These are phyloP conservation scores for Limnephilus auricula DNA, from an alignment of 2,888 invertebrate genomes.

Conservation along the genomic window DNA sequence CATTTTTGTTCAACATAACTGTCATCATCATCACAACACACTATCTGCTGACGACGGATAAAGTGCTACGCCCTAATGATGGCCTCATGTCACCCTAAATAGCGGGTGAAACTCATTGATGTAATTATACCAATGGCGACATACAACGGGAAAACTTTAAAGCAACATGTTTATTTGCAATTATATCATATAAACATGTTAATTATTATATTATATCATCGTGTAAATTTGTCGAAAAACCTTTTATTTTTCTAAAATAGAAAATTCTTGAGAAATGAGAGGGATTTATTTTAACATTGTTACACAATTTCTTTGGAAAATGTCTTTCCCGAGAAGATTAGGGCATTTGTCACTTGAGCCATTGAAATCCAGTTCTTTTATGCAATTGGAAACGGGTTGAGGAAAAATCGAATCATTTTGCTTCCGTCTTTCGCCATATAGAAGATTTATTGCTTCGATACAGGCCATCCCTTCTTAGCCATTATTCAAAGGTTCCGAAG, in stretches of 20 bases:
- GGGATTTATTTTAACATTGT: background rate
- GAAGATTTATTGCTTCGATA: conserved; percentile 56
- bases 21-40: background rate
- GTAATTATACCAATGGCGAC: background rate
- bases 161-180: background rate
- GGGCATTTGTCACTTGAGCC: conserved; percentile 14
- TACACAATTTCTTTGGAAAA: background rate
- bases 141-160: background rate
- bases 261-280: background rate
- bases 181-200: too few species aligned
- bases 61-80: background rate
- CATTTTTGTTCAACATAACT: background rate
- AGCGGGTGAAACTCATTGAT: background rate
- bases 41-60: background rate
- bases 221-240: background rate
- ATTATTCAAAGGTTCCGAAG: conserved; percentile 2
- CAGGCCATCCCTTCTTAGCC: conserved; percentile 20
- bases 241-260: background rate
- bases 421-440: conserved; percentile 44
- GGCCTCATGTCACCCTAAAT: background rate
- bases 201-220: too few species aligned
- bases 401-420: conserved; percentile 54
- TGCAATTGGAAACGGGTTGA: conserved; percentile 33
- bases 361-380: conserved; percentile 21
- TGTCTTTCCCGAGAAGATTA: background rate